Evolutionary conservation across 2,113 vertebrate species (phyloP).

Genomic region (Melanerpes aurifrons): DNA sequence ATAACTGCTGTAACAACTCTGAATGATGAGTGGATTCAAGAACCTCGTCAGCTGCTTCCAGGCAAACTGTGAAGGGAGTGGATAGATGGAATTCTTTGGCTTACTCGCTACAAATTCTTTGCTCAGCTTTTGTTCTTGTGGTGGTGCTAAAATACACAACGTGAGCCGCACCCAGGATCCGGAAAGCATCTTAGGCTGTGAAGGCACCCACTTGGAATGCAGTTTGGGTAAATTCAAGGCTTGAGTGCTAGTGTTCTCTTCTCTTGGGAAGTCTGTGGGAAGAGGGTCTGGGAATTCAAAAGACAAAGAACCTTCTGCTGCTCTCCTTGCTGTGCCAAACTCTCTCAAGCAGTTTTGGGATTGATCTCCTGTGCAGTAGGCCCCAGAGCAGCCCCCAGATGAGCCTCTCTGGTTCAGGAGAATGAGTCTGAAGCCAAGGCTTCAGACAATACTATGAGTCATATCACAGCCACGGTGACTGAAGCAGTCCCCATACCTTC

Average conservation of each 20-base stretch:
- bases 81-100: neutral
- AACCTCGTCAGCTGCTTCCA: neutral
- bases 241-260: neutral
- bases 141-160: neutral
- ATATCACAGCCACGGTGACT: neutral
- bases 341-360: neutral
- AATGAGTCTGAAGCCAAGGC: neutral
- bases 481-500: neutral
- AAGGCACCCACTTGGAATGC: neutral
- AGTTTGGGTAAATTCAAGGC: neutral
- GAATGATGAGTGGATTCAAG: neutral
- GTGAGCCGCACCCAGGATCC: neutral
- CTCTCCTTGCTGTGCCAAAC: neutral
- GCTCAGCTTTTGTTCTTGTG: neutral
- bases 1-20: neutral
- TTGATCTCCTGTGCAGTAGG: neutral
- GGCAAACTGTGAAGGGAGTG: neutral
- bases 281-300: neutral
- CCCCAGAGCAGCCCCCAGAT: neutral
- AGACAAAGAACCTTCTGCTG: neutral
- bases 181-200: neutral
- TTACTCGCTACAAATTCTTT: slow-evolving; percentile 38
- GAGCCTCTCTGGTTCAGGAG: neutral
- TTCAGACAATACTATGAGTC: neutral
- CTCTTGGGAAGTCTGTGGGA: neutral